Evolutionary conservation across 2,113 vertebrate genomes (phyloP), one percentile per base, ranked within the genome.

Genomic region (Tenrec ecaudatus): DNA sequence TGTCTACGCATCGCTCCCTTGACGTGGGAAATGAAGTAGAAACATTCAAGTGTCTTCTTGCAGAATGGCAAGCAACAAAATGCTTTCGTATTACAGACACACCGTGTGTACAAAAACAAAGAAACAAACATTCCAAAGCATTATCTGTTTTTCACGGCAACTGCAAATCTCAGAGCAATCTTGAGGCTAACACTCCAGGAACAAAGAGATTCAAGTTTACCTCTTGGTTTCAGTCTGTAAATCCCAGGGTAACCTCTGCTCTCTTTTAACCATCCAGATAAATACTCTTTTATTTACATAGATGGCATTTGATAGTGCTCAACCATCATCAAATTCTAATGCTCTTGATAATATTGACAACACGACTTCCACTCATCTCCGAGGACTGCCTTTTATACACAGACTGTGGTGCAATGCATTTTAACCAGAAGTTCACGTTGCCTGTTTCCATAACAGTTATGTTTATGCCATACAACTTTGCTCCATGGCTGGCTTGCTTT

Each of bases 241-340:
- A 96, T 94, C 96, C 93, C 95, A 84, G 8, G 93, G 68, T 91
- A 95, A 87, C 78, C 87, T 92, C 64, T 12, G 76, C 75, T 93
- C 57, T 91, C 84, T 92, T 96, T 94, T 91, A 93, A 82, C 73
- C 68, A 75, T 31, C 20, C 53, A 89, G 87, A 95, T 92, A 97
- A 95, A 96, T 94, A 95, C 68, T 47, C 66, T 87, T 87, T 94
- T 95, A 95, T 96, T 96, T 96, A 94, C 95, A 95, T 82, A 95
- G 94, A 95, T 95, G 82, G 20, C 84, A 76, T 82, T 69, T 95
- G 96, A 95, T 97, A 95, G 91, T n/a, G 82, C 89, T 92, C 96
- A 94, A 95, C 92, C 57, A 85, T 71, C 89, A 90, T 91, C 93
- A 94, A 91, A 85, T 85, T 75, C 89, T 92, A 95, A 92, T 77